Evolutionary conservation across 1,140 invertebrate species (phyloP), one percentile per base, ranked within the genome.

Genomic region (Cecropterus lyciades): DNA sequence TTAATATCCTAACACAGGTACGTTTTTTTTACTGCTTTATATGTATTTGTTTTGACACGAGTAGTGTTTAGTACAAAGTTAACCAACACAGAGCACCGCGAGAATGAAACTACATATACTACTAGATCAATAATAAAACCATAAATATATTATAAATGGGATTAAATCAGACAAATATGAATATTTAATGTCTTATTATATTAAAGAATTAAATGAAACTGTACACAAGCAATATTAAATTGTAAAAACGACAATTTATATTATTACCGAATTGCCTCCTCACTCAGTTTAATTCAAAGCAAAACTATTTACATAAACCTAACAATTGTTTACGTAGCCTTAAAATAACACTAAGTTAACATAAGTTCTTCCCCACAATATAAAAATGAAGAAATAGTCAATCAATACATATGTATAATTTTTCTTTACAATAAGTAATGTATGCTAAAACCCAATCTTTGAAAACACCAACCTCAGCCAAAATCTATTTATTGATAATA

Each of bases 241-340:
- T 68, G 59, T 62, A 48, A 49, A 49, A 49, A 62, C 57, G 57
- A 51, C 59, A 62, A 62, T 73, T 73, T 65, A 51, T 53, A 67
- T 72, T 67, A 72, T 72, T 62, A 68, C 69, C 56, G 51, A 51
- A 56, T 64, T 69, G 56, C 46, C 51, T 63, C 52, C 42, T 62
- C 62, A 72, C 67, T 65, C 52, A 62, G 45, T 73, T 70, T 69
- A 77, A 74, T 71, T 79, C 75, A 77, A 85, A 83, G 84, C 80
- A 86, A 87, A 85, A 79, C 77, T 90, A 89, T 89, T 86, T 90
- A 90, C 87, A 90, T 86, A 82, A 87, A 80, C 77, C 80, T 82
- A 62, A 84, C 74, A 78, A 27, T 69, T 66, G 69, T 81, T 75
- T 78, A 75, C 68, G 73, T 85, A 77, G 69, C 63, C 75, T 73